These are phyloP conservation scores for Chloropsis hardwickii DNA, from an alignment of 2,113 vertebrate genomes.

Conservation along the genomic window DNA sequence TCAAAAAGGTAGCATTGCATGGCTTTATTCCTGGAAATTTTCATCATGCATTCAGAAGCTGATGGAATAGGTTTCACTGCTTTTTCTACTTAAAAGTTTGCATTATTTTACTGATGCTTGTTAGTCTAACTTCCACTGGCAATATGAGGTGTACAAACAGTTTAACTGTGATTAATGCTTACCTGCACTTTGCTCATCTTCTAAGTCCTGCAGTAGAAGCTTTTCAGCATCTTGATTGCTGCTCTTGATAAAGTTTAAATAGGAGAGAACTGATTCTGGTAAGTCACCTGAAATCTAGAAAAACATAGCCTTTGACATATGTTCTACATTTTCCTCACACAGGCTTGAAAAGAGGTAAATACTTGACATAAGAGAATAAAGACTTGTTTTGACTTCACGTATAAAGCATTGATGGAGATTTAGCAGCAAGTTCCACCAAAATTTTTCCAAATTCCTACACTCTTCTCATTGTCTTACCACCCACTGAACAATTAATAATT, in stretches of 20 bases:
- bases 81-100: neutral
- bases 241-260: constrained; percentile 76
- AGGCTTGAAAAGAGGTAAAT: neutral
- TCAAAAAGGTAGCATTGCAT: neutral
- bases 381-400: neutral
- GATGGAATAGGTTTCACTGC: neutral
- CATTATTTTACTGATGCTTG: neutral
- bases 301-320: neutral
- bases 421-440: neutral
- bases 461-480: neutral
- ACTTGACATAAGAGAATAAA: neutral
- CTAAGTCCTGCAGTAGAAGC: constrained; percentile 76
- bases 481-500: neutral
- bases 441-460: neutral
- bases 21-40: neutral
- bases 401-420: neutral
- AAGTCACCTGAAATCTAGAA: constrained; percentile 73
- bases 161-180: neutral
- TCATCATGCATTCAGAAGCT: neutral
- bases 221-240: constrained; percentile 77
- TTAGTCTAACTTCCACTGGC: neutral
- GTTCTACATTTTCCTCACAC: neutral
- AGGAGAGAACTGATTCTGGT: constrained; percentile 81
- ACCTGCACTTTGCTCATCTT: constrained; percentile 70
- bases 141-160: neutral